Conservation (phyloP, 1,140 invertebrate species). For the Venustaconcha ellipsiformis region DNA sequence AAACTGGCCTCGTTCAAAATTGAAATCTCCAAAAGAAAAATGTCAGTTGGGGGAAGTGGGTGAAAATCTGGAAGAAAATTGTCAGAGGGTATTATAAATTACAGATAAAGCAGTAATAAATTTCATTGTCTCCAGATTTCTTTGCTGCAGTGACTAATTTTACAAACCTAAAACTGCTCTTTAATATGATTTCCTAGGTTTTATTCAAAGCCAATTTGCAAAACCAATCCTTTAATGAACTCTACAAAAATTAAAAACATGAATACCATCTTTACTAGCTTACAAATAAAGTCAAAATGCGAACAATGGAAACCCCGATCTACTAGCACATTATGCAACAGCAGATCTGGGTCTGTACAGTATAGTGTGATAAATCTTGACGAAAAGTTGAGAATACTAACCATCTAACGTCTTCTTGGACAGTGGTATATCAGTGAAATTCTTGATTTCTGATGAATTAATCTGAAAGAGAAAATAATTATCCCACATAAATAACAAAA, state of each 20-base stretch:
- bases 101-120: too few species aligned
- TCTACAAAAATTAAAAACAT: not conserved
- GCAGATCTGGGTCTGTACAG: not conserved
- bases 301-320: not conserved
- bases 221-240: not conserved
- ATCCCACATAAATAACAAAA: too few species aligned
- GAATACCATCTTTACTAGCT: not conserved
- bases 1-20: too few species aligned
- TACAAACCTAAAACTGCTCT: too few species aligned
- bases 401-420: constrained; percentile 80
- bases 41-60: too few species aligned
- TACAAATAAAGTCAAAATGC: not conserved
- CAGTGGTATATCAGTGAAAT: constrained; percentile 85
- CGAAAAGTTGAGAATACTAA: constrained; percentile 26
- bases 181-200: too few species aligned
- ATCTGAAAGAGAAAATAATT: constrained; percentile 45
- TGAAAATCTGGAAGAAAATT: too few species aligned
- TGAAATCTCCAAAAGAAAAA: too few species aligned
- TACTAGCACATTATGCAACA: not conserved
- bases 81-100: too few species aligned
- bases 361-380: not conserved
- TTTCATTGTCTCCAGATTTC: too few species aligned
- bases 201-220: too few species aligned
- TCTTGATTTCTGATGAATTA: constrained; percentile 75
- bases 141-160: too few species aligned